A percentile compares a stretch with the other conserved stretches of the same genome.
Conservation (phyloP, 2,888 invertebrate species). For the Ypsolopha sequella region DNA sequence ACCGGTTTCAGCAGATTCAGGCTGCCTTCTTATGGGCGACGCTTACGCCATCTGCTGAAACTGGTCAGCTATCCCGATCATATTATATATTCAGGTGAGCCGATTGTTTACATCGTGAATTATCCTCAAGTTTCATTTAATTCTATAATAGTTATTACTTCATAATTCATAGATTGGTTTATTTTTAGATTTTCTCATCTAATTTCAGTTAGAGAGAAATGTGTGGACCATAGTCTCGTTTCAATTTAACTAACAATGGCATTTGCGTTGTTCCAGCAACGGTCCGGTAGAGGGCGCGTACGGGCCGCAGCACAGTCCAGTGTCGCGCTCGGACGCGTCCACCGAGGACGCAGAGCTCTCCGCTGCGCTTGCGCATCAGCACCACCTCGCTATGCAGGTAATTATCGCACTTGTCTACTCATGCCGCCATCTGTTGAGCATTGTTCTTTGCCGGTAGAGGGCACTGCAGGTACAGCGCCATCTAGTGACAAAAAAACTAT, state of each 20-base stretch:
- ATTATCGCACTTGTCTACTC: neutral
- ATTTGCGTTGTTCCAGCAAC: constrained; percentile 45
- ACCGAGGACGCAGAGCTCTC: constrained; percentile 66
- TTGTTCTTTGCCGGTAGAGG: neutral
- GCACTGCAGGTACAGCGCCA: neutral
- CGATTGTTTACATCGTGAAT: too few relatives aligned
- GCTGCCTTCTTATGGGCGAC: too few relatives aligned
- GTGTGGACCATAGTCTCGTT: neutral
- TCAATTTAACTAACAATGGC: neutral
- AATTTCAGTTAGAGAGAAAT: neutral
- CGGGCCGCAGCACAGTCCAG: constrained; percentile 65
- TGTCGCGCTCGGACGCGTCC: constrained; percentile 66
- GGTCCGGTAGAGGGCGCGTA: constrained; percentile 65
- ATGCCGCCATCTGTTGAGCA: neutral
- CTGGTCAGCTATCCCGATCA: too few relatives aligned
- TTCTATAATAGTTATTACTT: too few relatives aligned
- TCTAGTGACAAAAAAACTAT: neutral
- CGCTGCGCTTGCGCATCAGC: constrained; percentile 61
- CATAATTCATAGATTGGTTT: neutral
- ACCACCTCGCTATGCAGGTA: constrained; percentile 66
- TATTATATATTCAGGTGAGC: too few relatives aligned
- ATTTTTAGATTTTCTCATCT: neutral
- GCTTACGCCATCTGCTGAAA: too few relatives aligned
- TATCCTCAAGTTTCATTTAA: too few relatives aligned
- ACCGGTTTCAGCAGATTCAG: too few relatives aligned